Percentiles rank a stretch among this genome's conserved stretches.
These are phyloP conservation scores for Bos indicus DNA, from an alignment of 2,113 vertebrate species.

Conservation along the genomic window DNA sequence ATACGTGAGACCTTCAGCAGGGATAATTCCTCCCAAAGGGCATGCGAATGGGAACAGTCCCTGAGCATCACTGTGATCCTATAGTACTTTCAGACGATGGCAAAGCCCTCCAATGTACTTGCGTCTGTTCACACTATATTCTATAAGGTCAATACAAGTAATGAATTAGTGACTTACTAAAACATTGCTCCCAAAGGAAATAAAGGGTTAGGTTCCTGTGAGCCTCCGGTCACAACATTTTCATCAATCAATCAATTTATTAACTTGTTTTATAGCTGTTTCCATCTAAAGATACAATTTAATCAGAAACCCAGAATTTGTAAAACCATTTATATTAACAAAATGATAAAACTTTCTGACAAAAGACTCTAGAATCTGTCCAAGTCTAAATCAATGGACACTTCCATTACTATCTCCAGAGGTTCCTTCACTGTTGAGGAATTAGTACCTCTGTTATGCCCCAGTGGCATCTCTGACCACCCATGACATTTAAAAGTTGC, in stretches of 20 bases:
- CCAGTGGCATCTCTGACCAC: neutral
- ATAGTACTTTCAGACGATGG: neutral
- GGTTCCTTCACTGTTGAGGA: neutral
- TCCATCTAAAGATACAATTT: neutral
- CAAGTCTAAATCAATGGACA: neutral
- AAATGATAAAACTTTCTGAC: no score
- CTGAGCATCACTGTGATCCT: neutral
- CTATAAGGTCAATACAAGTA: neutral
- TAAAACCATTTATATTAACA: neutral
- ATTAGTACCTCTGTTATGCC: neutral
- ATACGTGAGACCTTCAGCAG: neutral
- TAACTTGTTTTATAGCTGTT: neutral
- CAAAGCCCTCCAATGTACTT: neutral
- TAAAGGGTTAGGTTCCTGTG: neutral
- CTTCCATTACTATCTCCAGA: neutral
- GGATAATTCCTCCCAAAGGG: neutral
- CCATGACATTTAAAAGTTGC: neutral
- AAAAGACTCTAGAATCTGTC: neutral
- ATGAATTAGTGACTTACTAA: neutral
- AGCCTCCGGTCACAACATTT: neutral
- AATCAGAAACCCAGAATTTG: neutral
- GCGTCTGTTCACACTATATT: neutral
- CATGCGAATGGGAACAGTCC: neutral
- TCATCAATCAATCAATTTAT: neutral
- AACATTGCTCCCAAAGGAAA: neutral